Conservation (phyloP, 2,888 invertebrate species). For the Lasioglossum morio region DNA sequence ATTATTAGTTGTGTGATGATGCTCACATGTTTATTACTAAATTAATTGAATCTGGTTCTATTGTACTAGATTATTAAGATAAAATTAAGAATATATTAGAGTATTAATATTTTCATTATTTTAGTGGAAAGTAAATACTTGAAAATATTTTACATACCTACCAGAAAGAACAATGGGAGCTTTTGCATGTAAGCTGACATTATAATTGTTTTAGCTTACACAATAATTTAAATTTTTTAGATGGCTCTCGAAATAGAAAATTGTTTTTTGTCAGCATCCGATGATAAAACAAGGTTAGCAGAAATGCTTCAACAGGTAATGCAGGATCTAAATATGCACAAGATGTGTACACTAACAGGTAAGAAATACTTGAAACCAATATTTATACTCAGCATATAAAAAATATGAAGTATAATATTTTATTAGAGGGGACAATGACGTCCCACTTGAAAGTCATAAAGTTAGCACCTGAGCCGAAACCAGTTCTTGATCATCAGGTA, state of each 20-base stretch:
- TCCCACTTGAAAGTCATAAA: slow-evolving; percentile 95
- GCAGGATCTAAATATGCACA: slow-evolving; percentile 92
- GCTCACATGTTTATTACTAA: too few relatives aligned
- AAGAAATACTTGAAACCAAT: slow-evolving; percentile 57
- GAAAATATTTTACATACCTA: not conserved
- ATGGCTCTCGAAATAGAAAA: slow-evolving; percentile 95
- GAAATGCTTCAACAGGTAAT: slow-evolving; percentile 92
- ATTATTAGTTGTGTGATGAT: too few relatives aligned
- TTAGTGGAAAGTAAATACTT: not conserved
- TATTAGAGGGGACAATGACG: slow-evolving; percentile 92
- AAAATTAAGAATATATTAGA: too few relatives aligned
- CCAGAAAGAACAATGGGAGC: not conserved
- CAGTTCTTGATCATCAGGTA: slow-evolving; percentile 95
- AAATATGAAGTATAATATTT: slow-evolving; percentile 85
- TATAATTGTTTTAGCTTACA: not conserved
- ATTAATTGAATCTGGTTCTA: too few relatives aligned
- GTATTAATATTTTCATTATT: too few relatives aligned
- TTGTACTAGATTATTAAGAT: not conserved
- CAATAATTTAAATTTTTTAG: slow-evolving; percentile 79
- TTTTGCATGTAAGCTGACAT: not conserved
- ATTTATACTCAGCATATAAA: slow-evolving; percentile 86
- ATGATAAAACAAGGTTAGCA: slow-evolving; percentile 89
- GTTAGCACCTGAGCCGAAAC: slow-evolving; percentile 91
- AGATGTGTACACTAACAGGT: slow-evolving; percentile 91
- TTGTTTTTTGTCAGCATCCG: slow-evolving; percentile 91